phyloP scores from a whole-genome alignment of 2,797 vertebrate species.

The Aulostomus chinensis region DNA sequence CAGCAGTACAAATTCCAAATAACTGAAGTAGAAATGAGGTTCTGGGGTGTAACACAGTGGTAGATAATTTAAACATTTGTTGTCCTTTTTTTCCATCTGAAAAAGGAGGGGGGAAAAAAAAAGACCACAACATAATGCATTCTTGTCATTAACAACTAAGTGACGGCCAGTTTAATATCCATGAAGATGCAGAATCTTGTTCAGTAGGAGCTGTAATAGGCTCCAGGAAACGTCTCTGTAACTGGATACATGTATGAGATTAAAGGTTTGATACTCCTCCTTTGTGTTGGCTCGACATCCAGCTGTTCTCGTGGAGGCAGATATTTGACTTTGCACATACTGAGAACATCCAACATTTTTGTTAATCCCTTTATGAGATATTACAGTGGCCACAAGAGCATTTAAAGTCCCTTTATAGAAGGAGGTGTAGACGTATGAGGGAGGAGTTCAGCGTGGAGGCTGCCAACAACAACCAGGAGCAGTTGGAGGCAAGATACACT shows the following conservation, averaged over 20 bases:
- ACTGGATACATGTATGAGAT: slow-evolving; percentile 54
- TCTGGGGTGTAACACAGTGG: too few species aligned
- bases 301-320: background rate
- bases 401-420: background rate
- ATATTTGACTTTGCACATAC: too few species aligned
- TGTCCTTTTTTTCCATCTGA: too few species aligned
- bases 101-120: too few species aligned
- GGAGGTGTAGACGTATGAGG: background rate
- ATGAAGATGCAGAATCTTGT: slow-evolving; percentile 2
- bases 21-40: too few species aligned
- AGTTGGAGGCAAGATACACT: background rate
- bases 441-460: background rate
- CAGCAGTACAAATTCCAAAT: too few species aligned
- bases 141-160: too few species aligned
- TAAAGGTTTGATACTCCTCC: slow-evolving; percentile 44
- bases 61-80: too few species aligned
- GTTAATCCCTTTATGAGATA: background rate
- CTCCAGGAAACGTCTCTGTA: slow-evolving; percentile 32
- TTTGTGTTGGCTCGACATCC: background rate
- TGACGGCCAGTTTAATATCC: background rate
- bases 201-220: background rate
- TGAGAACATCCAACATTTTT: background rate
- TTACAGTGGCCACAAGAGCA: background rate
- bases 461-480: slow-evolving; percentile 14
- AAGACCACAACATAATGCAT: too few species aligned